Conservation (phyloP, 2,888 invertebrate genomes). For the Mesorhabditis sp. region DNA sequence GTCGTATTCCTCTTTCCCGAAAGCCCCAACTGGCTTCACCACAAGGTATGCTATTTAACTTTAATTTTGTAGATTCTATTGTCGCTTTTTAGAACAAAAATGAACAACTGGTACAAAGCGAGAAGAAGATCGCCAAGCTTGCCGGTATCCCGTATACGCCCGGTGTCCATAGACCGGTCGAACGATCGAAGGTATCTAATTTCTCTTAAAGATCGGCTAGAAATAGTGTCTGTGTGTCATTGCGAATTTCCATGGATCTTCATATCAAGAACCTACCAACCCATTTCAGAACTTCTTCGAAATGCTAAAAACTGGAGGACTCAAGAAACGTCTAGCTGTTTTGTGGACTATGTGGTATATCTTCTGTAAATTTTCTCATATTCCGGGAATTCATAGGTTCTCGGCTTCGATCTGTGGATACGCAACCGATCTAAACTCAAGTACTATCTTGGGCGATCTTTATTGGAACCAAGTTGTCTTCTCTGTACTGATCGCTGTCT, state of each 20-base stretch:
- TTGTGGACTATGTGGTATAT: conserved; percentile 55
- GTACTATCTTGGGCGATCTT: conserved; percentile 49
- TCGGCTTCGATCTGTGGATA: conserved; percentile 52
- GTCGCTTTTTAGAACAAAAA: conserved; percentile 24
- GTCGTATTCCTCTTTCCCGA: conserved; percentile 55
- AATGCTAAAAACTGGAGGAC: conserved; percentile 36
- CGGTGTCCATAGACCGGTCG: conserved; percentile 39
- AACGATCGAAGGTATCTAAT: conserved; percentile 33
- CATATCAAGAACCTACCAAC: too few species aligned
- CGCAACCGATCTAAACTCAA: conserved; percentile 54
- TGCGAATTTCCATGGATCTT: too few species aligned
- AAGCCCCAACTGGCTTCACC: conserved; percentile 56
- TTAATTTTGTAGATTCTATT: not conserved
- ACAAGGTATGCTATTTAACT: conserved; percentile 25
- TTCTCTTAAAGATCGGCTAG: conserved; percentile 3
- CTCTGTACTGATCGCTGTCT: conserved; percentile 50
- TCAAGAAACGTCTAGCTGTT: conserved; percentile 42
- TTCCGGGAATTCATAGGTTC: conserved; percentile 17
- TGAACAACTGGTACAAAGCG: conserved; percentile 48
- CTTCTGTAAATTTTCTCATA: not conserved
- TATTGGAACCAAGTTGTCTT: conserved; percentile 54
- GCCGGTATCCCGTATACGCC: conserved; percentile 48
- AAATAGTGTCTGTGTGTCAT: not conserved
- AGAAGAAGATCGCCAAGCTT: conserved; percentile 45
- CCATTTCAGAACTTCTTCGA: conserved; percentile 28